Conservation (phyloP, 2,113 vertebrate species). For the Nestor notabilis region DNA sequence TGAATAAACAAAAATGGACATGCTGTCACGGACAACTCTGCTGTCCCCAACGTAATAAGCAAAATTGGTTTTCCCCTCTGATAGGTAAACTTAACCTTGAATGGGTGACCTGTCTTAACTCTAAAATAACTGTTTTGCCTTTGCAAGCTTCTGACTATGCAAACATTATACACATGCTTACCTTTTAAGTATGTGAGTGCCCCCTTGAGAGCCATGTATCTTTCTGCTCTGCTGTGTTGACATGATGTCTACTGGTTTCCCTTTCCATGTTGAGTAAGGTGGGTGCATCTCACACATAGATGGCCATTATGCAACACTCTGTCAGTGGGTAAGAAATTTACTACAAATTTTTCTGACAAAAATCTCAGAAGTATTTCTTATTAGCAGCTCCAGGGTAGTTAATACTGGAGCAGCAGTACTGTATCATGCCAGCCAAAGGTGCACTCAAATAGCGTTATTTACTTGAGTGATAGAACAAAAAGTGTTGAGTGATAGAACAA, state of each 20-base stretch:
- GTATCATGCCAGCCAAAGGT: neutral
- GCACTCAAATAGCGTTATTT: neutral
- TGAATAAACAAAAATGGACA: neutral
- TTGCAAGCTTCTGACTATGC: neutral
- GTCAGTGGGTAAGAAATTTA: neutral
- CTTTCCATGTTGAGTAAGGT: neutral
- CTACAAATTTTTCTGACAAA: neutral
- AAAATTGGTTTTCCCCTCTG: neutral
- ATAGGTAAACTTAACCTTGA: neutral
- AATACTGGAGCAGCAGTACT: neutral
- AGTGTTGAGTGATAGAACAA: neutral
- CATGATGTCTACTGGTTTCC: neutral
- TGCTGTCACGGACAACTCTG: neutral
- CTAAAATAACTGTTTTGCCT: neutral
- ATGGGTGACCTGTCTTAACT: neutral
- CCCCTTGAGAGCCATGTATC: neutral
- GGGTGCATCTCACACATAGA: neutral
- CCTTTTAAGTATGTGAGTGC: neutral
- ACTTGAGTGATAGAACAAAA: neutral
- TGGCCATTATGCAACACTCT: neutral
- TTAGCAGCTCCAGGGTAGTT: neutral
- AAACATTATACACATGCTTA: neutral
- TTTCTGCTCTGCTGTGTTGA: neutral
- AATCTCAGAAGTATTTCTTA: neutral
- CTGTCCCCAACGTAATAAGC: neutral